phyloP scores from a whole-genome alignment of 2,113 vertebrate species.

The Sus scrofa region DNA sequence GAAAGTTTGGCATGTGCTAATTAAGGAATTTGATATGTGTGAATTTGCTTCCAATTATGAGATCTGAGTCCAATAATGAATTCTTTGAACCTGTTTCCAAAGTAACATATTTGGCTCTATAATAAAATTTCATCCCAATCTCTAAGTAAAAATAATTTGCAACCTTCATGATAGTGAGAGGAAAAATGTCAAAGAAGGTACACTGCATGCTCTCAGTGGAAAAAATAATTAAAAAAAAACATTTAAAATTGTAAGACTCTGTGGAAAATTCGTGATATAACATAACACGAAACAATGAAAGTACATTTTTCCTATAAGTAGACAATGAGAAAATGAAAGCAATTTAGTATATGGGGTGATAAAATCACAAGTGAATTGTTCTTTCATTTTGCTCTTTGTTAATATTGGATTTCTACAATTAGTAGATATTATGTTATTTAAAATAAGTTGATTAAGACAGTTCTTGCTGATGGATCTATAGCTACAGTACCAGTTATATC shows the following conservation, averaged over 20 bases:
- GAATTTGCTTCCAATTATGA: conserved; percentile 82
- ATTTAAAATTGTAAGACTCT: conserved; percentile 32
- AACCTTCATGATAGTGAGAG: conserved; percentile 67
- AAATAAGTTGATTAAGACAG: conserved; percentile 48
- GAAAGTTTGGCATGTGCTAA: conserved; percentile 79
- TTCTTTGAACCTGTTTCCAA: conserved; percentile 81
- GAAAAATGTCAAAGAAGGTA: conserved; percentile 66
- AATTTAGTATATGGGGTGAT: neutral
- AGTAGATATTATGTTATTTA: neutral
- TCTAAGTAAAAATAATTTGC: conserved; percentile 80
- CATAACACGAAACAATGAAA: conserved; percentile 34
- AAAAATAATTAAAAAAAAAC: neutral
- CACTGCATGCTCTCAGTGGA: conserved; percentile 26
- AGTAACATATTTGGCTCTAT: conserved; percentile 75
- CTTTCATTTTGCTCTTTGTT: conserved; percentile 35
- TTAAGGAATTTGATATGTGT: conserved; percentile 77
- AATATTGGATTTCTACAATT: neutral
- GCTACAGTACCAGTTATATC: conserved; percentile 6
- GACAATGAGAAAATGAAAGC: conserved; percentile 18
- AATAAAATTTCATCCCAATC: conserved; percentile 74
- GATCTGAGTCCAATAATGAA: conserved; percentile 76
- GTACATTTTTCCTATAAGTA: neutral
- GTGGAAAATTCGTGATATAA: conserved; percentile 35
- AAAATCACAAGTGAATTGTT: conserved; percentile 49
- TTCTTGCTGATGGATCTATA: neutral